Conservation (phyloP, 1,140 invertebrate genomes). For the Oedothorax gibbosus region DNA sequence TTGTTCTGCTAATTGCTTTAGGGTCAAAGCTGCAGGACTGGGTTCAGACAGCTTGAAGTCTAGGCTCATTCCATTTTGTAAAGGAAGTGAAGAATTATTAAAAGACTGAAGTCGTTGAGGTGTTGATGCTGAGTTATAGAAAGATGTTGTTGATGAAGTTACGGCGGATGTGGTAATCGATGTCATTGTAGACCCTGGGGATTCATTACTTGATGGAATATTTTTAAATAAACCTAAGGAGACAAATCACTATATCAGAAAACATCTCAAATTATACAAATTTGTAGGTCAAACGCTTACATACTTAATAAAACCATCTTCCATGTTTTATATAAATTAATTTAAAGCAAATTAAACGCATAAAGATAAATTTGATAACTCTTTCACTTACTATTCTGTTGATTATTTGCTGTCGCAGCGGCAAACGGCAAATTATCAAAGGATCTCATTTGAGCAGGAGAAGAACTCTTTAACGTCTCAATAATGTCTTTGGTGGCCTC, state of each 20-base stretch:
- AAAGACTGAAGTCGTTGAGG: conserved; percentile 35
- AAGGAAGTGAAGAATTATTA: neutral
- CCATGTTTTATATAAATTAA: too few species aligned
- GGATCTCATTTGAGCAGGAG: conserved; percentile 12
- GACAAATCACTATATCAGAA: neutral
- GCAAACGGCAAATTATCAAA: conserved; percentile 36
- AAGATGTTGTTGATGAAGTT: conserved; percentile 63
- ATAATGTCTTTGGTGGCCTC: conserved; percentile 74
- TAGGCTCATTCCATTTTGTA: conserved; percentile 52
- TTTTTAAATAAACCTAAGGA: conserved; percentile 28
- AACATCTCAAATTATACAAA: too few species aligned
- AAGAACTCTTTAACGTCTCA: conserved; percentile 29
- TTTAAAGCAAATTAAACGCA: too few species aligned
- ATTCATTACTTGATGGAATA: conserved; percentile 23
- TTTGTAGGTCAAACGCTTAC: too few species aligned
- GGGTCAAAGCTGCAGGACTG: conserved; percentile 89
- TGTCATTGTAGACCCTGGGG: neutral
- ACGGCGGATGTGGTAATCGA: conserved; percentile 59
- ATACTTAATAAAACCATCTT: too few species aligned
- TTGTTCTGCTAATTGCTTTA: conserved; percentile 96
- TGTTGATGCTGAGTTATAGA: conserved; percentile 52
- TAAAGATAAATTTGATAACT: too few species aligned
- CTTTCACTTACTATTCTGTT: conserved; percentile 12
- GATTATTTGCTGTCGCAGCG: neutral
- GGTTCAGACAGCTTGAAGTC: conserved; percentile 66